These are phyloP conservation scores for Coregonus sp. DNA, from an alignment of 2,797 vertebrate genomes.

Conservation along the genomic window DNA sequence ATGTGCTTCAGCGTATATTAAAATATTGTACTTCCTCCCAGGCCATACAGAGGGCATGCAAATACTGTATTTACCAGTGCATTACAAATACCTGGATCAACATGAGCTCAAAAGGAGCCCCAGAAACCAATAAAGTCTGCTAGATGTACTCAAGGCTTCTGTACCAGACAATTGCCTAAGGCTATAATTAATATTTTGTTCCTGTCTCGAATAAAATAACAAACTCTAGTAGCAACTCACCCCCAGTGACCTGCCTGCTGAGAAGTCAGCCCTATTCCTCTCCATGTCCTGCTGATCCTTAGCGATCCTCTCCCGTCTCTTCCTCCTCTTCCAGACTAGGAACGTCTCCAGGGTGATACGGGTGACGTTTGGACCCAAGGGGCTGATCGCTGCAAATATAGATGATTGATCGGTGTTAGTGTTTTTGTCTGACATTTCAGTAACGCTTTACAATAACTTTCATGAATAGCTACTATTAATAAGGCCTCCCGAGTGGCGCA, in stretches of 20 bases:
- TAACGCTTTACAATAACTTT: no score
- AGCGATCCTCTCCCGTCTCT: constrained; percentile 94
- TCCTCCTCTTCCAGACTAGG: constrained; percentile 97
- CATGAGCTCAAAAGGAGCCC: neutral
- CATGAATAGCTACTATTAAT: no score
- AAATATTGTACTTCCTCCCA: neutral
- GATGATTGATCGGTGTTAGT: neutral
- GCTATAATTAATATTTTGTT: no score
- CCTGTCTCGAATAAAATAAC: neutral
- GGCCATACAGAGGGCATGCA: neutral
- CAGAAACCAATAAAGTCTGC: no score
- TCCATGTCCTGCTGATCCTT: constrained; percentile 92
- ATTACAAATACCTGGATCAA: neutral
- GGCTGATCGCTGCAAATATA: constrained; percentile 81
- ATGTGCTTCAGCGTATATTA: neutral
- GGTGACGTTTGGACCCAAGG: constrained; percentile 88
- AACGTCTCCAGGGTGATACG: constrained; percentile 98
- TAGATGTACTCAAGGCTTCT: no score
- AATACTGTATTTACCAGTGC: no score
- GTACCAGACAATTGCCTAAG: neutral
- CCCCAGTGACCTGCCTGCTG: constrained; percentile 91
- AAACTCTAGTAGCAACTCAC: constrained; percentile 61
- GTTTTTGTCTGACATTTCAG: no score
- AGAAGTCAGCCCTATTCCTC: constrained; percentile 96
- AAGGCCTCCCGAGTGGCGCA: no score